Evolutionary conservation across 1,140 invertebrate species (phyloP).

Genomic region (Drosophila bifasciata): DNA sequence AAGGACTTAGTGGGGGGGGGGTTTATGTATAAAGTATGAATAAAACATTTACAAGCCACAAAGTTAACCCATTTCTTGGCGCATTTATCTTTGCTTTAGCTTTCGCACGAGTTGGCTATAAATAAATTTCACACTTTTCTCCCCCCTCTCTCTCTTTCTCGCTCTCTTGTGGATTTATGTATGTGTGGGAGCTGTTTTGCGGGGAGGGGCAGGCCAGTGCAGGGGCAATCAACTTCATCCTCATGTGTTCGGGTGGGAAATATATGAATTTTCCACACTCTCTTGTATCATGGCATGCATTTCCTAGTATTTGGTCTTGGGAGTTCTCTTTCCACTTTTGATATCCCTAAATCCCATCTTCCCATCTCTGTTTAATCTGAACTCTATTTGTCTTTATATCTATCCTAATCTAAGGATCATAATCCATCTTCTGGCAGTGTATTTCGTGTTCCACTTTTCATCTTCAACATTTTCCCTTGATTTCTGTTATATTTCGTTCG

Average conservation of each 20-base stretch:
- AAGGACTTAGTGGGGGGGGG: constrained; percentile 5
- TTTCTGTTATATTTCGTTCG: constrained; percentile 18
- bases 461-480: not conserved
- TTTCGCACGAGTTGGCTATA: constrained; percentile 61
- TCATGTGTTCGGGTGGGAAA: constrained; percentile 38
- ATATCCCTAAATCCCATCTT: too few relatives aligned
- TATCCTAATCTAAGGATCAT: too few relatives aligned
- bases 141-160: constrained; percentile 22
- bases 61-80: constrained; percentile 69
- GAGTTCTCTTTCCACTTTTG: not conserved
- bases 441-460: not conserved
- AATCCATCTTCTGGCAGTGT: constrained; percentile 7
- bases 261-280: constrained; percentile 54
- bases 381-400: too few relatives aligned
- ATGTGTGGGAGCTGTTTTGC: constrained; percentile 56
- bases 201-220: not conserved
- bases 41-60: constrained; percentile 54
- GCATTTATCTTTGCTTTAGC: constrained; percentile 62
- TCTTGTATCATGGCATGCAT: constrained; percentile 17
- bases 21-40: constrained; percentile 43
- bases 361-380: too few relatives aligned
- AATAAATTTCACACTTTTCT: constrained; percentile 76
- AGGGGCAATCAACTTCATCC: constrained; percentile 23
- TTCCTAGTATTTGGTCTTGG: constrained; percentile 5
- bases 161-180: constrained; percentile 55